A percentile compares a stretch with the other conserved stretches of the same genome.
Conservation (phyloP, 2,113 vertebrate species). For the Albula glossodonta region DNA sequence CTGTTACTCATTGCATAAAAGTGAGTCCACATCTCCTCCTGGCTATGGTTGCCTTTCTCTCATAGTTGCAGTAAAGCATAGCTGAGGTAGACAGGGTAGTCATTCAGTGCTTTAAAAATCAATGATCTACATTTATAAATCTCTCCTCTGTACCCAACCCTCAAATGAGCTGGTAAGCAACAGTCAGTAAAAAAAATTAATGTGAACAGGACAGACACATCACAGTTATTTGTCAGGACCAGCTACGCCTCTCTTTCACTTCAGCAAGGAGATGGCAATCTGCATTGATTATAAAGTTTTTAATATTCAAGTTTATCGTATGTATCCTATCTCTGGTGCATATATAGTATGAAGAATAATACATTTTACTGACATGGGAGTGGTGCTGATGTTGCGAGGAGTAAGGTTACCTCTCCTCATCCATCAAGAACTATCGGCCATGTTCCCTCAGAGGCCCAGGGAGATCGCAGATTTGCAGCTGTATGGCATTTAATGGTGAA, state of each 20-base stretch:
- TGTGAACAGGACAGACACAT: too few species aligned
- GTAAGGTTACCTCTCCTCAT: not conserved
- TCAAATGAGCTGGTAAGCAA: not conserved
- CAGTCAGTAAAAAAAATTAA: not conserved
- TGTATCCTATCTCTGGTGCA: too few species aligned
- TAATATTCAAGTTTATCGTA: too few species aligned
- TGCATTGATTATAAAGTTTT: too few species aligned
- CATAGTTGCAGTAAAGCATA: slow-evolving; percentile 3
- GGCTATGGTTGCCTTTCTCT: not conserved
- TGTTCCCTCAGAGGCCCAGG: not conserved
- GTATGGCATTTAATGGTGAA: not conserved
- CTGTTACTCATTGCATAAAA: not conserved
- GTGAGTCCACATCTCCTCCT: not conserved
- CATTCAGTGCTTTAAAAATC: not conserved
- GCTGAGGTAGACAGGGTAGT: not conserved
- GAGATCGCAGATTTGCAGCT: not conserved
- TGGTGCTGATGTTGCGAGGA: not conserved
- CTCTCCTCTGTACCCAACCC: not conserved
- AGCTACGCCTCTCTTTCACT: too few species aligned
- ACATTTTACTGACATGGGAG: too few species aligned
- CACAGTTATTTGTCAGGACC: too few species aligned
- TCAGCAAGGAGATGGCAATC: too few species aligned
- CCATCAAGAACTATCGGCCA: not conserved
- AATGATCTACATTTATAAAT: slow-evolving; percentile 12
- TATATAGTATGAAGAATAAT: too few species aligned